Evolutionary conservation across 2,797 vertebrate genomes (phyloP).

Genomic region (Pangasius djambal): DNA sequence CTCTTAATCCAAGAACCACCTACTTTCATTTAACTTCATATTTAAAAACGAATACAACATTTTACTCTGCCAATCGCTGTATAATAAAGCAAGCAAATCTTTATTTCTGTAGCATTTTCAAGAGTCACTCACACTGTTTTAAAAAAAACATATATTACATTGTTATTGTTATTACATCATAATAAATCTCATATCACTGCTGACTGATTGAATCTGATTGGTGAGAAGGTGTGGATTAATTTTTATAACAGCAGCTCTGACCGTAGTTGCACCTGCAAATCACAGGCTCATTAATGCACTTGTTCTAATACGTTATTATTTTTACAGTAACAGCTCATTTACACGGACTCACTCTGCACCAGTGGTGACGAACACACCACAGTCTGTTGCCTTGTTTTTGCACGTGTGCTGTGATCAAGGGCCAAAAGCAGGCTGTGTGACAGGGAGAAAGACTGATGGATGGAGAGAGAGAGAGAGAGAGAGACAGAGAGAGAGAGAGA

Average conservation of each 20-base stretch:
- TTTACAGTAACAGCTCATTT: neutral
- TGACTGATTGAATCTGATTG: neutral
- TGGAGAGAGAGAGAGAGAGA: neutral
- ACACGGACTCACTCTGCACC: neutral
- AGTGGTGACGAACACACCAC: neutral
- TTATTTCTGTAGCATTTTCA: neutral
- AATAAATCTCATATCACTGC: neutral
- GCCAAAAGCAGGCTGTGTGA: neutral
- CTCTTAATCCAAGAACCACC: neutral
- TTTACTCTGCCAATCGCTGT: neutral
- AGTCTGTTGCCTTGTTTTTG: neutral
- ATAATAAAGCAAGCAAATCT: neutral
- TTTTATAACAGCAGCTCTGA: neutral
- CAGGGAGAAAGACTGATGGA: neutral
- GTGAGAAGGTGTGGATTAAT: neutral
- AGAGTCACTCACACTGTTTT: neutral
- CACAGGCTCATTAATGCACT: neutral
- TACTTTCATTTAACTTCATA: neutral
- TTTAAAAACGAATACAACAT: neutral
- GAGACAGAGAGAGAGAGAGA: neutral
- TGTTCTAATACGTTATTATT: neutral
- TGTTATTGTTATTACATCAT: neutral
- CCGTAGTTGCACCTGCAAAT: neutral
- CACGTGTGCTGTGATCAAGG: neutral
- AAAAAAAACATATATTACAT: too few relatives aligned